These are phyloP conservation scores for Taeniopygia guttata DNA, from an alignment of 2,797 vertebrate species.

Conservation along the genomic window DNA sequence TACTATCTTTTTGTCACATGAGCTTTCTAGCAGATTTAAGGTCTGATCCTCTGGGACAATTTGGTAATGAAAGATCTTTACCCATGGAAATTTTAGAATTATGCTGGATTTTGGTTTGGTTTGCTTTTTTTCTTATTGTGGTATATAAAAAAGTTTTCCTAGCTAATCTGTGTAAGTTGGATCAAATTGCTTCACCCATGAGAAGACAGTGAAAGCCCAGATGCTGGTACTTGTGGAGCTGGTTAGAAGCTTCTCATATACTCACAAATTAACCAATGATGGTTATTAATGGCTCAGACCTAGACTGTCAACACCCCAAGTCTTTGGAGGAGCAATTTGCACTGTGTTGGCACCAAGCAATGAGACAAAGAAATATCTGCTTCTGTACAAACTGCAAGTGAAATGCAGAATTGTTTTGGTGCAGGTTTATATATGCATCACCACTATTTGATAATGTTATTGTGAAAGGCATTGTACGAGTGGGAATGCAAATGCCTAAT, in stretches of 20 bases:
- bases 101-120: neutral
- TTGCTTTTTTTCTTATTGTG: neutral
- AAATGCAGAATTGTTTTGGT: neutral
- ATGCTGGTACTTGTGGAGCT: neutral
- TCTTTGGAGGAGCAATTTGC: neutral
- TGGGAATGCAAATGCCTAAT: neutral
- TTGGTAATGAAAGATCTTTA: neutral
- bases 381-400: neutral
- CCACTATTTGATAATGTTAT: neutral
- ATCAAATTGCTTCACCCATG: neutral
- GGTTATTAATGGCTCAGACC: neutral
- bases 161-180: neutral
- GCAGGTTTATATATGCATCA: neutral
- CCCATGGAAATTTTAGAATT: neutral
- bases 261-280: accelerated
- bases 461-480: neutral
- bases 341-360: neutral
- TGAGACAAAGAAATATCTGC: neutral
- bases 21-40: neutral
- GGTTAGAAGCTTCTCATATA: neutral
- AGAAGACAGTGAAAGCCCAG: neutral
- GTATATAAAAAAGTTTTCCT: neutral
- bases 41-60: neutral
- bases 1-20: neutral
- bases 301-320: neutral